These are phyloP conservation scores for Dinomys branickii DNA, from an alignment of 2,113 vertebrate species.

Conservation along the genomic window DNA sequence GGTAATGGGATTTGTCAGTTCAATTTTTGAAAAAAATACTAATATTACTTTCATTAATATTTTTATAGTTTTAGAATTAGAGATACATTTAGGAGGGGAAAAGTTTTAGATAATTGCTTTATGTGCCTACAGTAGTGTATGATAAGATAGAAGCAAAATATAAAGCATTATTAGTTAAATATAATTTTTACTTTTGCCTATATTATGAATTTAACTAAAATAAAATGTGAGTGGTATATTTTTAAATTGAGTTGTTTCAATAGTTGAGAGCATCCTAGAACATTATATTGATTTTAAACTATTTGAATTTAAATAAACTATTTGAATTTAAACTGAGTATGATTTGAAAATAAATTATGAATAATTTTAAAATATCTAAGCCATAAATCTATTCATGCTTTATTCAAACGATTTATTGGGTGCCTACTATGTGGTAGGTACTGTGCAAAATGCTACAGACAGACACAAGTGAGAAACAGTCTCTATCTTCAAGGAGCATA, in stretches of 20 bases:
- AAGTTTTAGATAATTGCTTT: conserved; percentile 58
- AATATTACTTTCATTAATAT: conserved; percentile 57
- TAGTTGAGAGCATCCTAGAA: conserved; percentile 35
- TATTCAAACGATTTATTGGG: conserved; percentile 26
- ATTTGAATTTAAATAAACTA: conserved; percentile 53
- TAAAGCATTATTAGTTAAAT: conserved; percentile 62
- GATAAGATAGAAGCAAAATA: conserved; percentile 66
- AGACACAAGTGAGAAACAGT: background rate
- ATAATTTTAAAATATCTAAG: conserved; percentile 49
- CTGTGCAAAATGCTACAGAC: background rate
- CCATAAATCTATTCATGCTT: conserved; percentile 58
- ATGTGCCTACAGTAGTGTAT: conserved; percentile 36
- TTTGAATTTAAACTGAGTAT: conserved; percentile 51
- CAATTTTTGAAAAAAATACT: conserved; percentile 61
- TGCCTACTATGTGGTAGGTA: background rate
- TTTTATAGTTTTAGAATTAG: conserved; percentile 62
- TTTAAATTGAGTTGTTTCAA: conserved; percentile 65
- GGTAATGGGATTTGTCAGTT: conserved; percentile 22
- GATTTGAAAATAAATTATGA: conserved; percentile 69
- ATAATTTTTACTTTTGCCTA: conserved; percentile 62
- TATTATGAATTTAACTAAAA: conserved; percentile 64
- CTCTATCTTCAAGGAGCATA: background rate
- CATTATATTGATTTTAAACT: conserved; percentile 57
- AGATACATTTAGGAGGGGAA: conserved; percentile 48
- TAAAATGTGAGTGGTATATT: conserved; percentile 65